Base-by-base conservation (phyloP, 2,888 invertebrate genomes). In the Bhutanitis thaidina region DNA sequence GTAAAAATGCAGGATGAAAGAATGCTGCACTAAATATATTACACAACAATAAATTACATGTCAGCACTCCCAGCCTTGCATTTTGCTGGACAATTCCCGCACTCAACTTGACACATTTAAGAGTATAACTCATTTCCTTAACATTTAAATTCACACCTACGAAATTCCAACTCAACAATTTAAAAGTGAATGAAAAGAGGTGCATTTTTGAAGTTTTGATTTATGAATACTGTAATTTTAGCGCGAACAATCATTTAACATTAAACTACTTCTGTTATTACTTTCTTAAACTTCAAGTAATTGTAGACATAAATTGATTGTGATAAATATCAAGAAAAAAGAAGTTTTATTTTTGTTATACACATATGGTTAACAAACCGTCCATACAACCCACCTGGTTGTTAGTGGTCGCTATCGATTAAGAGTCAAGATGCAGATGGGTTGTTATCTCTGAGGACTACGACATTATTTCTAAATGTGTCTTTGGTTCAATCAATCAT, bases 21-120 rank as follows among this genome's bases (percentile, higher is more conserved):
- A 30, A 44, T 44, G 43, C 50, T 13, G 12, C 38, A 34, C 34
- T 43, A 50, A 51, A 45, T 45, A 45, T 45, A 51, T 51, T 51
- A 39, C 45, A 45, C 50, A 51, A 51, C 50, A 51, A 51, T 51
- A 51, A 51, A 51, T 51, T 51, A 45, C 50, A 27, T 36, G 50
- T 40, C 50, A 51, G 44, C 44, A 44, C 40, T 45, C 39, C 29
- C 35, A 29, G 50, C 45, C 44, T 51, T 45, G 45, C 50, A 45
- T 51, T 50, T 51, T 51, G 44, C 50, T 30, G 50, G 50, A 45
- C 44, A 45, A 51, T 51, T 47, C 40, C 39, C 27, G 50, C 50
- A 40, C 50, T 51, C 50, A 51, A 51, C 50, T 51, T 51, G 50
- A 51, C 50, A 51, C 50, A 45, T 51, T 40, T 45, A 51, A 51